These are phyloP conservation scores for Athalia circularis DNA, from an alignment of 2,888 invertebrate species.

Conservation along the genomic window DNA sequence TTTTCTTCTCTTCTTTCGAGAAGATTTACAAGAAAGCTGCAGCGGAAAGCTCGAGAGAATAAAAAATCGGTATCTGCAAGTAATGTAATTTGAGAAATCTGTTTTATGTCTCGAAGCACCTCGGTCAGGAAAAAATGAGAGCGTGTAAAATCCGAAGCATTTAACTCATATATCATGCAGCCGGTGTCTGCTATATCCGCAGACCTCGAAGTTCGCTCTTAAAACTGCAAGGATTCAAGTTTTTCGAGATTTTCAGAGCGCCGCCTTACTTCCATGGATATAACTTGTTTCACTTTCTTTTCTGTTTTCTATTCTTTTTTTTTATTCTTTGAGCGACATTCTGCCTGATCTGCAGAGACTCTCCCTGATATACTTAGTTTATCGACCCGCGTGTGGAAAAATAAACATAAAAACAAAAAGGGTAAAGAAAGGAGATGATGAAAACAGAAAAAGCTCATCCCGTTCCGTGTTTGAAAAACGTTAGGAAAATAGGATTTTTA, in stretches of 20 bases:
- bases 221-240: neutral
- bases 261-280: neutral
- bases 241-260: too few species aligned
- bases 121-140: neutral
- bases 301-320: neutral
- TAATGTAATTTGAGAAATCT: slow-evolving; percentile 28
- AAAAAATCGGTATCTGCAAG: too few species aligned
- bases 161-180: too few species aligned
- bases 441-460: neutral
- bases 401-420: neutral
- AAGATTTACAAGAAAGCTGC: too few species aligned
- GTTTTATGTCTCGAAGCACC: slow-evolving; percentile 23
- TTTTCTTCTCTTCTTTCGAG: too few species aligned
- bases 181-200: too few species aligned
- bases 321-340: neutral
- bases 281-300: neutral
- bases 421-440: neutral
- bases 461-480: slow-evolving; percentile 7
- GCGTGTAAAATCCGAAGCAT: neutral
- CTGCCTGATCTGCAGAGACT: neutral
- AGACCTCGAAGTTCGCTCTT: neutral
- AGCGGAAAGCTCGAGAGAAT: too few species aligned
- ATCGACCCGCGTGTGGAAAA: slow-evolving; percentile 9
- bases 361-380: neutral
- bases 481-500: slow-evolving; percentile 8